phyloP scores from a whole-genome alignment of 1,140 invertebrate species.

The Portunus trituberculatus region DNA sequence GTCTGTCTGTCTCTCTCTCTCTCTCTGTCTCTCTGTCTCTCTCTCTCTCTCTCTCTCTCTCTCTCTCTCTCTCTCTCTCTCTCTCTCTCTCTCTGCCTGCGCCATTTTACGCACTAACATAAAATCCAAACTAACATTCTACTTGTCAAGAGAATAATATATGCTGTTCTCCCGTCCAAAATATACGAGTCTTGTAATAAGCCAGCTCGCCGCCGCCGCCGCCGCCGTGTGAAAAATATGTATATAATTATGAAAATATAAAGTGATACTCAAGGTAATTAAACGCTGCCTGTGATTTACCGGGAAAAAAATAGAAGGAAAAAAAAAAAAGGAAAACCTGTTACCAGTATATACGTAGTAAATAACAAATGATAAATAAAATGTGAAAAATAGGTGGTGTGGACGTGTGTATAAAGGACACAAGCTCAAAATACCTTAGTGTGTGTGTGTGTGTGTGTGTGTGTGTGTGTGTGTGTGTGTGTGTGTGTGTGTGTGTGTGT shows the following conservation, averaged over 20 bases:
- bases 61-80: too few species aligned
- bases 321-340: too few species aligned
- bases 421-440: too few species aligned
- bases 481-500: too few species aligned
- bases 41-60: neutral
- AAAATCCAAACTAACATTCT: constrained; percentile 2
- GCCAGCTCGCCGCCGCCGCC: neutral
- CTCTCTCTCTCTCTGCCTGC: neutral
- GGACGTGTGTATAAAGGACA: too few species aligned
- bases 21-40: neutral
- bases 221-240: neutral
- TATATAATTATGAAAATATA: neutral
- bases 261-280: neutral
- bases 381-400: too few species aligned
- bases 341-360: too few species aligned
- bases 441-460: too few species aligned
- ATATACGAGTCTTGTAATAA: neutral
- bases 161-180: neutral
- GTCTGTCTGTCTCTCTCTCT: too few species aligned
- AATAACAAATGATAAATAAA: too few species aligned
- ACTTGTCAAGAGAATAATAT: constrained; percentile 2
- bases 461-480: too few species aligned
- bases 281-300: neutral
- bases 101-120: constrained; percentile 3
- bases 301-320: neutral